Percentiles rank a stretch among this genome's conserved stretches.
Evolutionary conservation across 2,797 vertebrate species (phyloP).

Genomic region (Petrocephalus sullivani): DNA sequence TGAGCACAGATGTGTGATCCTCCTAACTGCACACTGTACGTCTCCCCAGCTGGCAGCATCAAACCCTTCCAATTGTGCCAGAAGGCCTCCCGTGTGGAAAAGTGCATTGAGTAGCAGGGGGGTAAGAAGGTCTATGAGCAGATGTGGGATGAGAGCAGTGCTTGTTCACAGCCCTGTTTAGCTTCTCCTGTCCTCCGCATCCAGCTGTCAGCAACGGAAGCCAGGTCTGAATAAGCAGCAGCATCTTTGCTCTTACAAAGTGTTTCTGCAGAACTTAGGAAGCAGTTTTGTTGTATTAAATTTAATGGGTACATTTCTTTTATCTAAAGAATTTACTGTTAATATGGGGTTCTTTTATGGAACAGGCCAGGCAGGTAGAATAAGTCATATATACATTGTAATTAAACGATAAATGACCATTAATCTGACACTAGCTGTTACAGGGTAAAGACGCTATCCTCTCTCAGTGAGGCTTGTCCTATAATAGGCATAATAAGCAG

Average conservation of each 20-base stretch:
- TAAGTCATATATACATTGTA: not conserved
- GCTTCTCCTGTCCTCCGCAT: not conserved
- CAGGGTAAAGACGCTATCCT: not conserved
- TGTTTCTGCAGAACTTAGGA: not conserved
- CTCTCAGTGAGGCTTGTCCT: not conserved
- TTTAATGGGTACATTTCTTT: not conserved
- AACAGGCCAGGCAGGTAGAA: not conserved
- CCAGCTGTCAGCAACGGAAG: not conserved
- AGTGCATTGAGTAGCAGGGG: not conserved
- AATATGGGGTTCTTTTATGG: not conserved
- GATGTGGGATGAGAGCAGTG: not conserved
- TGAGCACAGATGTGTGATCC: not conserved
- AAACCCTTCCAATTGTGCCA: not conserved
- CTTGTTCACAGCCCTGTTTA: not conserved
- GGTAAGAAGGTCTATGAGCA: slow-evolving; percentile 3
- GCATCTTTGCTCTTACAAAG: not conserved
- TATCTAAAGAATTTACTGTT: not conserved
- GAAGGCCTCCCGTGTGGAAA: not conserved
- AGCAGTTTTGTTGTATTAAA: not conserved
- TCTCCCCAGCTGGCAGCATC: not conserved
- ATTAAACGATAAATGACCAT: not conserved
- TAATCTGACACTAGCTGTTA: not conserved
- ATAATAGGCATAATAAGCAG: not conserved
- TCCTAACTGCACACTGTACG: not conserved
- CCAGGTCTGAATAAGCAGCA: not conserved